These are phyloP conservation scores for Cydia pomonella DNA, from an alignment of 1,140 invertebrate genomes.

Conservation along the genomic window DNA sequence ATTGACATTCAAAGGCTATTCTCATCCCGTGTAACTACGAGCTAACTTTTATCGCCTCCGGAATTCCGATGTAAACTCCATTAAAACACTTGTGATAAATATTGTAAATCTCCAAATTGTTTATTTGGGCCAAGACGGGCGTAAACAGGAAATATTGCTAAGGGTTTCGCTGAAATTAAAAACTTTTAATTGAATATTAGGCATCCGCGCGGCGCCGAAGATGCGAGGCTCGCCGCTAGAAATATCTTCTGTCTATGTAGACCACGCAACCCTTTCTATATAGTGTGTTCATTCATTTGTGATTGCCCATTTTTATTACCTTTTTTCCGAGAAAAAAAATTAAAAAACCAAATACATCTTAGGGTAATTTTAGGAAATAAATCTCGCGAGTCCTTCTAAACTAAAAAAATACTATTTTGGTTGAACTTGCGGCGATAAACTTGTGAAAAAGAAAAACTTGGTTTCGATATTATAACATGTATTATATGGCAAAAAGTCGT, in stretches of 20 bases:
- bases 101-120: slow-evolving; percentile 32
- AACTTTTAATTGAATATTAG: slow-evolving; percentile 34
- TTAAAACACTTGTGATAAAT: slow-evolving; percentile 33
- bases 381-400: too few species aligned
- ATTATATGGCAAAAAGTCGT: too few species aligned
- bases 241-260: neutral
- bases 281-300: too few species aligned
- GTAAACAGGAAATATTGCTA: slow-evolving; percentile 32
- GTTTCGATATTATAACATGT: too few species aligned
- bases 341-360: too few species aligned
- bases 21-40: neutral
- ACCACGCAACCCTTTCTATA: neutral
- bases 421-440: too few species aligned
- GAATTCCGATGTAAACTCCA: slow-evolving; percentile 32
- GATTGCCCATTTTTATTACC: too few species aligned
- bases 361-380: too few species aligned
- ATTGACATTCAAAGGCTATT: slow-evolving; percentile 26
- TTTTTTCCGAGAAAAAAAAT: too few species aligned
- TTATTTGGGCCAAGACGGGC: slow-evolving; percentile 9
- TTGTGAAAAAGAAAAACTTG: too few species aligned
- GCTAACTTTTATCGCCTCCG: slow-evolving; percentile 9
- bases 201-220: neutral
- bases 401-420: too few species aligned
- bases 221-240: neutral
- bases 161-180: slow-evolving; percentile 29